Conservation (phyloP, 2,888 invertebrate species). For the Thereva nobilitata region DNA sequence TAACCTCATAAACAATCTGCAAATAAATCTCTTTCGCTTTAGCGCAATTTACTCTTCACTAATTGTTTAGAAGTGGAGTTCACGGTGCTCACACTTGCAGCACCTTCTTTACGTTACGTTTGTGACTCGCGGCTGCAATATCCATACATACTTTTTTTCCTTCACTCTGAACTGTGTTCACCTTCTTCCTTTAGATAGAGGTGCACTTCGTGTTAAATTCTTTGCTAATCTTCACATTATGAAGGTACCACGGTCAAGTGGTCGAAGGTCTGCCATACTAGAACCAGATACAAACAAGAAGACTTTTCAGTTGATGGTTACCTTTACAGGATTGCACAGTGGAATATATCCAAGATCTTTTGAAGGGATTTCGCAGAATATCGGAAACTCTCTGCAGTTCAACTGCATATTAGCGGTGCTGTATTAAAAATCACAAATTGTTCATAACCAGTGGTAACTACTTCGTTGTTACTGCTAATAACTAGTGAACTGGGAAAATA, state of each 20-base stretch:
- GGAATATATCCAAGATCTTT: too few species aligned
- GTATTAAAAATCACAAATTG: constrained; percentile 41
- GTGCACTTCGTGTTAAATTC: constrained; percentile 20
- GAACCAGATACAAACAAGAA: constrained; percentile 4
- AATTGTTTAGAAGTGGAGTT: constrained; percentile 30
- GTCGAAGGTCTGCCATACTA: constrained; percentile 17
- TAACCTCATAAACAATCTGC: constrained; percentile 28
- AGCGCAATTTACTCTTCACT: constrained; percentile 34
- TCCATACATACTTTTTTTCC: too few species aligned
- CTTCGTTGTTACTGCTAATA: constrained; percentile 21
- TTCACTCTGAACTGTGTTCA: constrained; percentile 2
- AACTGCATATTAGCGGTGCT: constrained; percentile 36
- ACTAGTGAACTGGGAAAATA: constrained; percentile 10
- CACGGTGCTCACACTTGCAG: constrained; percentile 4
- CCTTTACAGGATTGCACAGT: too few species aligned
- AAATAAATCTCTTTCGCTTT: constrained; percentile 32
- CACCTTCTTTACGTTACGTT: not conserved
- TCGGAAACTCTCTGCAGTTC: constrained; percentile 20
- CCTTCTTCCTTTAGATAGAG: not conserved
- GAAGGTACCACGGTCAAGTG: constrained; percentile 26
- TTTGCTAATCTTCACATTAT: constrained; percentile 31
- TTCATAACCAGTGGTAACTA: constrained; percentile 40
- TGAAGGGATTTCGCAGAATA: constrained; percentile 27
- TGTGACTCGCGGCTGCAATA: too few species aligned
- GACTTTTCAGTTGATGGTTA: too few species aligned